Evolutionary conservation across 2,113 vertebrate genomes (phyloP), one percentile per base, ranked within the genome.

Genomic region (Ascaphus truei): DNA sequence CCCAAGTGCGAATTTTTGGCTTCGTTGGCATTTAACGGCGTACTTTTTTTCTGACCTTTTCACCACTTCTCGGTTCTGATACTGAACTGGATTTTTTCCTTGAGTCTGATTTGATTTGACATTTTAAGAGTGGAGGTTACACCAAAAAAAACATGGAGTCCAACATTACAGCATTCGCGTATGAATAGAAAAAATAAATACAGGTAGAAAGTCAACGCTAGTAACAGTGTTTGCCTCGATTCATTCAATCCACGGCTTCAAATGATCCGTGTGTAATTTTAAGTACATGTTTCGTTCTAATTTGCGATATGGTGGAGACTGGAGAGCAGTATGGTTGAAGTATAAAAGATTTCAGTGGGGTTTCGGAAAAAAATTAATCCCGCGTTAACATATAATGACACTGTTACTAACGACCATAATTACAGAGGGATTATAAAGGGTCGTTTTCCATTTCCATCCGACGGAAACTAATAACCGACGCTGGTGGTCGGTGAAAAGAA

Each of bases 401-500:
- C 4, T 68, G 29, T 5, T 72, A 68, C 64, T 1, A 0, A 50
- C 68, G 48, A 3, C 59, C 72, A 67, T 73, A 75, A 81, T 81
- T 78, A 67, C n/a, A 12, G 39, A 0, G 1, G 51, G 62, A 75
- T 79, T 82, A 67, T 79, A 82, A 80, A 18, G 43, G 66, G 56
- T 47, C 41, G 66, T 55, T 69, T 73, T 56, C 30, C 61, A 53
- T 73, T 58, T 74, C n/a, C 23, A 0, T 58, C 74, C 50, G 60
- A 74, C 57, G 68, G 68, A 66, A 80, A 75, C 77, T 80, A 65
- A 72, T 62, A 60, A 34, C 52, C 33, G 73, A 25, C 36, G 10
- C 22, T 10, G 5, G 2, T 25, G 20, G 63, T 68, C 62, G 50
- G 43, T 69, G 34, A 55, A 39, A 75, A 68, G 20, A 65, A 39